These are phyloP conservation scores for Lasiurus cinereus DNA, from an alignment of 2,113 vertebrate genomes.

Conservation along the genomic window DNA sequence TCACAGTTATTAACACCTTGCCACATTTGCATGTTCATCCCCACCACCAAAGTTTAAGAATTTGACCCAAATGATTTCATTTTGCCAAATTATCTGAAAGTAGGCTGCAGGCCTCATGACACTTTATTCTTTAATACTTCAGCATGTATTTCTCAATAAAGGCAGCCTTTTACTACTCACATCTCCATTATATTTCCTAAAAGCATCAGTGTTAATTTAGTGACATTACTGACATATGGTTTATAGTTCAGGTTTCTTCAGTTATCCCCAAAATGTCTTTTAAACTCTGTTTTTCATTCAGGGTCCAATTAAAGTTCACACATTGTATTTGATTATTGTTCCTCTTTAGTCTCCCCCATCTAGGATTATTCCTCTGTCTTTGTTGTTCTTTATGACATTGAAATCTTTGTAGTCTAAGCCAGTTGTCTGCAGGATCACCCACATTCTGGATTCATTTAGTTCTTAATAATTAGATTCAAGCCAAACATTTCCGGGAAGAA, in stretches of 20 bases:
- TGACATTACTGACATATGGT: background rate
- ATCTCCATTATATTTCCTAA: slow-evolving; percentile 35
- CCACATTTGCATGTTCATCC: background rate
- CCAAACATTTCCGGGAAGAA: slow-evolving; percentile 4
- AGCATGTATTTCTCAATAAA: background rate
- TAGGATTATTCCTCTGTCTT: background rate
- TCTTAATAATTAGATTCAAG: slow-evolving; percentile 10
- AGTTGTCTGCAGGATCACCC: background rate
- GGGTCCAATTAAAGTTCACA: background rate
- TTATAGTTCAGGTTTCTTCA: slow-evolving; percentile 7
- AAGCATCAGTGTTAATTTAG: slow-evolving; percentile 38
- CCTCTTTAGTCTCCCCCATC: background rate
- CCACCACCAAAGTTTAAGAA: too few species aligned
- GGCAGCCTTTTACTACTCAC: background rate
- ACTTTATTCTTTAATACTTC: slow-evolving; percentile 17
- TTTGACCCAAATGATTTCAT: background rate
- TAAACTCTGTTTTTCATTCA: slow-evolving; percentile 11
- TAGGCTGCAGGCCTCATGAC: background rate
- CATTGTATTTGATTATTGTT: background rate
- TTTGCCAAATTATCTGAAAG: slow-evolving; percentile 34
- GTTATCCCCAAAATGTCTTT: background rate
- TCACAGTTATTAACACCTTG: slow-evolving; percentile 25
- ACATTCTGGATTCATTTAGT: background rate
- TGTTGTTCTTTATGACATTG: background rate
- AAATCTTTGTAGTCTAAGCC: background rate